These are phyloP conservation scores for Philaethria dido DNA, from an alignment of 2,888 invertebrate genomes.

Conservation along the genomic window DNA sequence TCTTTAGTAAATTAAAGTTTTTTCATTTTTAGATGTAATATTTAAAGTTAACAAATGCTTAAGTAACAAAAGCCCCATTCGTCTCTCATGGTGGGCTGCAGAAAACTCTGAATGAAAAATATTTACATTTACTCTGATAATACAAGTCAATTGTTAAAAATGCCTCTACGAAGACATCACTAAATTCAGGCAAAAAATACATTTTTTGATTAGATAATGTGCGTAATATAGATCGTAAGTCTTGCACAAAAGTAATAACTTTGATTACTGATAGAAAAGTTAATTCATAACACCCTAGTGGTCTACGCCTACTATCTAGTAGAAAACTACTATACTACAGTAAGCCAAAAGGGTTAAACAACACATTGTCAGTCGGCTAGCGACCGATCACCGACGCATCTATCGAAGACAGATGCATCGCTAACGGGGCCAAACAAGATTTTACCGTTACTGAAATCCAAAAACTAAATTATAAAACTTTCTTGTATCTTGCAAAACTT, in stretches of 20 bases:
- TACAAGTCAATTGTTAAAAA: constrained; percentile 75
- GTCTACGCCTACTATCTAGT: constrained; percentile 82
- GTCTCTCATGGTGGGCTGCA: constrained; percentile 75
- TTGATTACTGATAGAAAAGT: constrained; percentile 82
- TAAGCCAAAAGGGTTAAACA: constrained; percentile 82
- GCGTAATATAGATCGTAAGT: constrained; percentile 78
- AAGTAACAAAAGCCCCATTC: constrained; percentile 77
- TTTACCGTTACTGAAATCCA: constrained; percentile 83
- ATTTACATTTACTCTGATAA: constrained; percentile 79
- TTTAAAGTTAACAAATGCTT: constrained; percentile 69
- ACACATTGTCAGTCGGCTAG: constrained; percentile 67
- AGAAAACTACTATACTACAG: constrained; percentile 81
- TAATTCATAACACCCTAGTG: constrained; percentile 81
- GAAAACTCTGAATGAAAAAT: constrained; percentile 70
- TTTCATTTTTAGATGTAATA: constrained; percentile 67
- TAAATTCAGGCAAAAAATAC: constrained; percentile 79
- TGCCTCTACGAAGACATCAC: constrained; percentile 81
- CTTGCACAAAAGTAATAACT: constrained; percentile 81
- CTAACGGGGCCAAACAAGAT: constrained; percentile 84
- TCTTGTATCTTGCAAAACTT: constrained; percentile 82
- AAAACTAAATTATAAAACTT: constrained; percentile 83
- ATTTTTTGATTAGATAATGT: constrained; percentile 75
- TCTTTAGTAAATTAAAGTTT: constrained; percentile 67
- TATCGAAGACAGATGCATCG: constrained; percentile 84
- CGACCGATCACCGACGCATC: constrained; percentile 68